Percentiles rank a stretch among this genome's conserved stretches.
phyloP scores from a whole-genome alignment of 2,888 invertebrate genomes.

The Cremastinae sp. region DNA sequence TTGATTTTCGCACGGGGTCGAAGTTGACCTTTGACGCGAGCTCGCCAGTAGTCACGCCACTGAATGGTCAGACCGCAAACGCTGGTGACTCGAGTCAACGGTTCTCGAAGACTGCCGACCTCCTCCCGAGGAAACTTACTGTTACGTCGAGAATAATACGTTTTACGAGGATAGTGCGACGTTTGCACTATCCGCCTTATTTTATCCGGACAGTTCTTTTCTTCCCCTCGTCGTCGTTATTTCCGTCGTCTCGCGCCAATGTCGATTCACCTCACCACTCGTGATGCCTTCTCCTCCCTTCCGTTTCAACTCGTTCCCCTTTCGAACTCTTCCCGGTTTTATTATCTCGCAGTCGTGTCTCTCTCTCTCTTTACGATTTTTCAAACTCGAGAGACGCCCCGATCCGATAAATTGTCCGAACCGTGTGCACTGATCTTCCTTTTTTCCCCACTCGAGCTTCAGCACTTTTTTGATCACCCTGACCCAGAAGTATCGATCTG shows the following conservation, averaged over 20 bases:
- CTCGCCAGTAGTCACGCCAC: constrained; percentile 52
- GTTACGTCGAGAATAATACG: constrained; percentile 23
- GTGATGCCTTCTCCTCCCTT: too few relatives aligned
- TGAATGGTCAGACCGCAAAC: constrained; percentile 47
- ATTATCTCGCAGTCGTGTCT: background rate
- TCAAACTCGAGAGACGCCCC: constrained; percentile 7
- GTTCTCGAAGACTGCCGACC: constrained; percentile 19
- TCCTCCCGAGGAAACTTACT: constrained; percentile 5
- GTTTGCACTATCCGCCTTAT: constrained; percentile 15
- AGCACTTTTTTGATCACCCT: too few relatives aligned
- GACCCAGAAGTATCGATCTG: too few relatives aligned
- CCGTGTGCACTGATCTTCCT: constrained; percentile 14
- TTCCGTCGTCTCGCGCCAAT: background rate
- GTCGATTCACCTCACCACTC: background rate
- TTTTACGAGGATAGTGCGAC: constrained; percentile 8
- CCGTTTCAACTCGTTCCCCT: background rate
- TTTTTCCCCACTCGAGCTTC: background rate
- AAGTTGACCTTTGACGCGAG: background rate
- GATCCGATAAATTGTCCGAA: constrained; percentile 46
- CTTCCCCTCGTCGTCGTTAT: constrained; percentile 16
- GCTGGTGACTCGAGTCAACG: constrained; percentile 51
- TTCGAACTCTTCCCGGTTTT: background rate
- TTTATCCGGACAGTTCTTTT: background rate
- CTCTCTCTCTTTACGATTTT: constrained; percentile 13
- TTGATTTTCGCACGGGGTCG: too few relatives aligned